Base-by-base conservation (phyloP, 2,888 invertebrate species). In the Nemotelus pantherinus region DNA sequence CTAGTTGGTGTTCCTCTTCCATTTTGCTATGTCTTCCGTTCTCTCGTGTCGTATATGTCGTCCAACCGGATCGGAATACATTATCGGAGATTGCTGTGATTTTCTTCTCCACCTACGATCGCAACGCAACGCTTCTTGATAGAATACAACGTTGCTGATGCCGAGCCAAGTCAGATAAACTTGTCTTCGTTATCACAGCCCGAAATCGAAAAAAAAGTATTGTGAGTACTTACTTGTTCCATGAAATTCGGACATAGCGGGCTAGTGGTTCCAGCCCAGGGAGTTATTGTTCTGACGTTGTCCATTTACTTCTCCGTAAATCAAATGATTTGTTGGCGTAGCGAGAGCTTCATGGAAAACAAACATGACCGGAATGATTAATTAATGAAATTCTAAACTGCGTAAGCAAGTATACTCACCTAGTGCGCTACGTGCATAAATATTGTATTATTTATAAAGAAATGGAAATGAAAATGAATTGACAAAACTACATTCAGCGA, bases 101-200 rank as follows among this genome's bases (percentile, higher is more conserved):
- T 55, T 67, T 67, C 7, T 58, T 63, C n/a, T 47, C 60, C 63
- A 41, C 74, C 74, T 45, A 48, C 74, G 72, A 45, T 47, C 25
- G 48, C 3, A 25, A 39, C 67, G 43, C 53, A 43, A 67, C 6
- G 41, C 43, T 43, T 70, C 70, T 41, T 39, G 3, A 55, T 70
- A 25, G 25, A 25, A 25, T 25, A 25, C 25, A 25, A 25, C 25
- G 25, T 25, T 72, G 60, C 74, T 6, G 41, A 10, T 70, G 60
- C 48, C 45, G 48, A 7, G 55, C 55, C 43, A 55, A 71, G 60
- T 39, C 45, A 58, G 60, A 57, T 48, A 74, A 74, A 74, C 74
- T 74, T 63, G 74, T 74, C 63, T 60, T 44, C 74, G 48, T 63
- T 60, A 72, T 72, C 72, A 41, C 43, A 48, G 3, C 60, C 63